These are phyloP conservation scores for Drosophila paranaensis DNA, from an alignment of 2,888 invertebrate genomes.

Conservation along the genomic window DNA sequence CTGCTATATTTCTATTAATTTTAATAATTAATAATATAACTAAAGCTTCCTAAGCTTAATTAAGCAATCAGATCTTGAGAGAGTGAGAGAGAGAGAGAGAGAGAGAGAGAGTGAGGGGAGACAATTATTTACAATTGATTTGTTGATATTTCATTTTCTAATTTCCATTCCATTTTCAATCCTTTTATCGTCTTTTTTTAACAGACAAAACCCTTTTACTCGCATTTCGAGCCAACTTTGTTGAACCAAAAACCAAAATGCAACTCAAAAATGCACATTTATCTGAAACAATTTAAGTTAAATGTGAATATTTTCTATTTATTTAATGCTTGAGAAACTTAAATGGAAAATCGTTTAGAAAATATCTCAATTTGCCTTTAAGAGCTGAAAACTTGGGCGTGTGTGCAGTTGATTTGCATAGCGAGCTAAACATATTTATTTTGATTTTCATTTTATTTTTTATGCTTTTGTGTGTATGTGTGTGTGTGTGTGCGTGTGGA, in stretches of 20 bases:
- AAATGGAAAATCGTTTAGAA: background rate
- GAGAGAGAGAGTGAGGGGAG: no score
- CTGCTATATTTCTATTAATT: no score
- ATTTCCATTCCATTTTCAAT: no score
- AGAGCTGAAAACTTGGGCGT: conserved; percentile 1
- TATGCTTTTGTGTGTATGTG: conserved; percentile 12
- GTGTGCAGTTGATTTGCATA: conserved; percentile 56
- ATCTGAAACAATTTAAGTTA: background rate
- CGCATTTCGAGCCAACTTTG: background rate
- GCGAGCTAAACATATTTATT: conserved; percentile 48
- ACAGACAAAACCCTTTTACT: background rate
- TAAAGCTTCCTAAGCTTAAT: no score
- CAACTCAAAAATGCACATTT: background rate
- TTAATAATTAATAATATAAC: no score
- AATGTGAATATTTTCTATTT: background rate
- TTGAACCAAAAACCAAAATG: background rate
- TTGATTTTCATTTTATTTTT: conserved; percentile 29
- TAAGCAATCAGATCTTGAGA: no score
- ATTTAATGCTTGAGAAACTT: background rate
- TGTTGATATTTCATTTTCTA: no score
- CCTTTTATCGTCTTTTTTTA: background rate
- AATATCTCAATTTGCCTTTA: conserved; percentile 10
- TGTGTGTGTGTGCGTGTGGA: conserved; percentile 2
- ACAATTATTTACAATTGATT: no score
- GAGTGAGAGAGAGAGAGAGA: no score